phyloP scores from a whole-genome alignment of 2,797 vertebrate species.

The Centroberyx gerrardi region DNA sequence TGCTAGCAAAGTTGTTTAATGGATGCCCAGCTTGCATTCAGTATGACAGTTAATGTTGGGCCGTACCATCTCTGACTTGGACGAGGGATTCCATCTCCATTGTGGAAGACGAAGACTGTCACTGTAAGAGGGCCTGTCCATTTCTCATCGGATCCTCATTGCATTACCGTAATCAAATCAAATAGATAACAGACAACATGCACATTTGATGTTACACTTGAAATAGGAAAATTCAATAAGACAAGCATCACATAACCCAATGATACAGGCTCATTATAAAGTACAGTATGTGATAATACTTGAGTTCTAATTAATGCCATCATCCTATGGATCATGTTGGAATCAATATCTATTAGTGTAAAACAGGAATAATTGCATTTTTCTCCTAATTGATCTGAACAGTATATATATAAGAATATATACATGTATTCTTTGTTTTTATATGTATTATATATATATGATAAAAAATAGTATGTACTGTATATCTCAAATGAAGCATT shows the following conservation, averaged over 20 bases:
- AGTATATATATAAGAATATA: no score
- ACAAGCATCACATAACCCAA: slow-evolving; percentile 2
- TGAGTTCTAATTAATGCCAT: slow-evolving; percentile 28
- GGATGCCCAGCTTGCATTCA: slow-evolving; percentile 84
- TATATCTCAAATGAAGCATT: slow-evolving; percentile 14
- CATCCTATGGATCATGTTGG: background rate
- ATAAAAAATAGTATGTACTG: slow-evolving; percentile 6
- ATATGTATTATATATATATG: background rate
- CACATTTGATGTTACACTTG: slow-evolving; percentile 36
- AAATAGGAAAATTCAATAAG: slow-evolving; percentile 30
- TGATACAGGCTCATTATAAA: slow-evolving; percentile 1
- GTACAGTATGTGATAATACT: slow-evolving; percentile 11
- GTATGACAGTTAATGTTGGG: slow-evolving; percentile 83
- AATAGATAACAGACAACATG: slow-evolving; percentile 49
- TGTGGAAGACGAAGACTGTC: slow-evolving; percentile 51
- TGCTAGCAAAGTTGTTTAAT: slow-evolving; percentile 85
- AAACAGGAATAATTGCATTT: background rate
- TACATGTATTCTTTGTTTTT: background rate
- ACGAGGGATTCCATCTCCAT: slow-evolving; percentile 61
- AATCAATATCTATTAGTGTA: background rate
- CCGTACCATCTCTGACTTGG: slow-evolving; percentile 70
- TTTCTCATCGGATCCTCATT: slow-evolving; percentile 46
- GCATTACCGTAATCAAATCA: slow-evolving; percentile 43
- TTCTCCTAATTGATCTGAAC: no score
- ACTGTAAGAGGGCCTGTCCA: slow-evolving; percentile 17